Evolutionary conservation across 2,113 vertebrate species (phyloP).

Genomic region (Nibea albiflora): DNA sequence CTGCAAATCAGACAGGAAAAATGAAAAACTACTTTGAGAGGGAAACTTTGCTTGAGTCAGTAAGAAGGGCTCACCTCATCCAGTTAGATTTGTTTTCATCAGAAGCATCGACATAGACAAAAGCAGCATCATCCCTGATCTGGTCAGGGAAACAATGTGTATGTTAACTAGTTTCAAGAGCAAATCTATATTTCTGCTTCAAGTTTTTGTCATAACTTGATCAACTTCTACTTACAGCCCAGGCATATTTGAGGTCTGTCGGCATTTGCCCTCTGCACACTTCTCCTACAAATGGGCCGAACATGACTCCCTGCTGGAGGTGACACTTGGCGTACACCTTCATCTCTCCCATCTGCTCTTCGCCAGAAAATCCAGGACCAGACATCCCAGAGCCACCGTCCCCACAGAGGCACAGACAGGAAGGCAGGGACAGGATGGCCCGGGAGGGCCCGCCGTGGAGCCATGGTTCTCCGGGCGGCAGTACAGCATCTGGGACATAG

Average conservation of each 20-base stretch:
- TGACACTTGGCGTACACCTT: conserved; percentile 74
- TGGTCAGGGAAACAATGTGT: conserved; percentile 18
- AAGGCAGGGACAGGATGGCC: conserved; percentile 67
- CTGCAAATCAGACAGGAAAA: background rate
- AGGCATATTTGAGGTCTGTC: conserved; percentile 78
- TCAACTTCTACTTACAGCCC: conserved; percentile 78
- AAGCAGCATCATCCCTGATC: conserved; percentile 77
- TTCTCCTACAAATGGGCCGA: conserved; percentile 83
- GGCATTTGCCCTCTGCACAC: conserved; percentile 68
- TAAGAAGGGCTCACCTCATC: conserved; percentile 78
- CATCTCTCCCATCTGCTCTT: conserved; percentile 44
- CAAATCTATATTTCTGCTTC: background rate
- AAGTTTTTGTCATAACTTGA: too few relatives aligned
- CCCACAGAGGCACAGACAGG: conserved; percentile 64
- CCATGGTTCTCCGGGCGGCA: conserved; percentile 73
- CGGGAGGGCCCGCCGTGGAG: conserved; percentile 64
- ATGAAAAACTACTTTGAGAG: background rate
- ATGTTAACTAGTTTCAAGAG: background rate
- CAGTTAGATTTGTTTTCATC: conserved; percentile 85
- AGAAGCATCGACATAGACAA: conserved; percentile 79
- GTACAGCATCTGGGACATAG: conserved; percentile 71
- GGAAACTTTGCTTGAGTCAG: background rate
- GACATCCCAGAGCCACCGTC: background rate
- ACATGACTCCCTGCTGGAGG: conserved; percentile 79
- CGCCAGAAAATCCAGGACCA: conserved; percentile 21